Evolutionary conservation across 2,888 invertebrate species (phyloP).

Genomic region (Troides aeacus): DNA sequence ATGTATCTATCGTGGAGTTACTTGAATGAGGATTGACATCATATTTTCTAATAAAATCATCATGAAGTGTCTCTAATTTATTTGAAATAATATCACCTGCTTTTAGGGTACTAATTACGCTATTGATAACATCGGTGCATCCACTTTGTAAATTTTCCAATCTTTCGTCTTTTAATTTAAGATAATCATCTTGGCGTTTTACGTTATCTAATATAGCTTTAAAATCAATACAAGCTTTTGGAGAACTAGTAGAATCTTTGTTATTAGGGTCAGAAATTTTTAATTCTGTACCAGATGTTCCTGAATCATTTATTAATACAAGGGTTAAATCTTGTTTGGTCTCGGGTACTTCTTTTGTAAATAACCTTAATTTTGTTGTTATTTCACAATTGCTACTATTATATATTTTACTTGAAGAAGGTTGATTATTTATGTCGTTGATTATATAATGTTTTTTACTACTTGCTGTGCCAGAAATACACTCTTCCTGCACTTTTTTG

Average conservation of each 20-base stretch:
- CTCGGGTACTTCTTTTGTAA: conserved; percentile 1
- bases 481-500: conserved; percentile 44
- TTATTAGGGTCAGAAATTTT: neutral
- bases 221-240: conserved; percentile 36
- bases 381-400: neutral
- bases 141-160: conserved; percentile 47
- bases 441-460: conserved; percentile 42
- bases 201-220: conserved; percentile 47
- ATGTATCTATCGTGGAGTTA: conserved; percentile 19
- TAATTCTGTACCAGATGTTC: neutral
- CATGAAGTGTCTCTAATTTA: conserved; percentile 48
- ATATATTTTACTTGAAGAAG: conserved; percentile 37
- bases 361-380: neutral
- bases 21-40: conserved; percentile 18
- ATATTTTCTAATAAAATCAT: conserved; percentile 31
- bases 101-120: conserved; percentile 44
- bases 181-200: conserved; percentile 47
- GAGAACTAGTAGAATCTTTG: neutral
- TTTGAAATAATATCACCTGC: conserved; percentile 45
- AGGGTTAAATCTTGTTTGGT: conserved; percentile 13
- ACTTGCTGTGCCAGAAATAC: conserved; percentile 38
- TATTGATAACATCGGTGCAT: conserved; percentile 48
- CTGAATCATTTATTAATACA: neutral
- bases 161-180: conserved; percentile 48
- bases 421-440: conserved; percentile 42